Base-by-base conservation (phyloP, 2,888 invertebrate species). In the Biston stratarius region DNA sequence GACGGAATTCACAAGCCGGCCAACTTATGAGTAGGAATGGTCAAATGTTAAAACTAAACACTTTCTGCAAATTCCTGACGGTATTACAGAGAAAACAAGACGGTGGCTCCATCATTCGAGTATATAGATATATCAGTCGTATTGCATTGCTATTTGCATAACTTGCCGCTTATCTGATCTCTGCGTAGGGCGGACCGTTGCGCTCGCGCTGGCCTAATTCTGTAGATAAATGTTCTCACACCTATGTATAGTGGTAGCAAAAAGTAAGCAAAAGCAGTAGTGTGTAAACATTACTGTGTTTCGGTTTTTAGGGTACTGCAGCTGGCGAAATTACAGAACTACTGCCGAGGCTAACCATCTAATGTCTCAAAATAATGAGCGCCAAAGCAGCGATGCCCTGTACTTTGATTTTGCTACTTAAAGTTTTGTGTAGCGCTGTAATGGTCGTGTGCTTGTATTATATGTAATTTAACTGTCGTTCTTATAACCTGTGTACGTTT, bases 121-220 rank as follows among this genome's bases (percentile, higher is more conserved):
- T 42, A 0, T n/a, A 33, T 2, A 42, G 12, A 55, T n/a, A 40
- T 48, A 42, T 40, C 11, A 64, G 38, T 57, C 10, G 42, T 11
- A 64, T 58, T 63, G 63, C 64, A 64, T 67, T 45, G 48, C 24
- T 44, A 70, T 72, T 72, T 69, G 72, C 70, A 72, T 72, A 72
- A 69, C 70, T 73, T 33, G 69, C 56, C 69, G 58, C 56, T 33
- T 73, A 73, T 68, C 64, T 61, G 72, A 69, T 70, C 67, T 47
- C 47, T 67, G 64, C 51, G 53, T 52, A 68, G 68, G 48, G 64
- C 66, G 47, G 56, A 33, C 38, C 38, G 38, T n/a, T 45, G 15
- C 34, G 45, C n/a, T 44, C 33, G 24, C 34, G 58, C 14, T 40
- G 67, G 40, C 58, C 42, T 42, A 52, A 36, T 48, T 34, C 59